These are phyloP conservation scores for Zaprionus inermis DNA, from an alignment of 1,140 invertebrate species.

Conservation along the genomic window DNA sequence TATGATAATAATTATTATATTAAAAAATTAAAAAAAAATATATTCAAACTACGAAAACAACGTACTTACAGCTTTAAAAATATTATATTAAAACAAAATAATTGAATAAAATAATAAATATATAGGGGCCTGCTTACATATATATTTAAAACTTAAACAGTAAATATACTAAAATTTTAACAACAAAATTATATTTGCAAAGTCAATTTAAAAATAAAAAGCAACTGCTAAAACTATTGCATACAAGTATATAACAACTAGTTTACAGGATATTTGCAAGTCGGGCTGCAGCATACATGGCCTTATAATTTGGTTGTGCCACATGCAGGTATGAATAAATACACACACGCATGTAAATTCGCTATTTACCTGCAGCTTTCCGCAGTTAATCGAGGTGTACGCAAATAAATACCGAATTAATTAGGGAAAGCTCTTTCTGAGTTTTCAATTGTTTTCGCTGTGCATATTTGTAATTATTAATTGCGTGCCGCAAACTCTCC, in stretches of 20 bases:
- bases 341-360: background rate
- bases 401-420: constrained; percentile 10
- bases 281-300: background rate
- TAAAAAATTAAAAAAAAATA: no score
- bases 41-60: no score
- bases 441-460: background rate
- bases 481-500: background rate
- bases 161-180: no score
- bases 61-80: no score
- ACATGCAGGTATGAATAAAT: background rate
- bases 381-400: constrained; percentile 14
- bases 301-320: background rate
- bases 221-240: no score
- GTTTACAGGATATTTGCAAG: background rate
- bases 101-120: no score
- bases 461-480: constrained; percentile 6
- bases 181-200: no score
- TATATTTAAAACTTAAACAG: no score
- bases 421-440: background rate
- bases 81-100: no score
- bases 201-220: no score
- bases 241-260: background rate
- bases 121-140: no score
- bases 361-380: background rate
- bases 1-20: no score